Evolutionary conservation across 2,888 invertebrate genomes (phyloP).

Genomic region (Cerastis rubricosa): DNA sequence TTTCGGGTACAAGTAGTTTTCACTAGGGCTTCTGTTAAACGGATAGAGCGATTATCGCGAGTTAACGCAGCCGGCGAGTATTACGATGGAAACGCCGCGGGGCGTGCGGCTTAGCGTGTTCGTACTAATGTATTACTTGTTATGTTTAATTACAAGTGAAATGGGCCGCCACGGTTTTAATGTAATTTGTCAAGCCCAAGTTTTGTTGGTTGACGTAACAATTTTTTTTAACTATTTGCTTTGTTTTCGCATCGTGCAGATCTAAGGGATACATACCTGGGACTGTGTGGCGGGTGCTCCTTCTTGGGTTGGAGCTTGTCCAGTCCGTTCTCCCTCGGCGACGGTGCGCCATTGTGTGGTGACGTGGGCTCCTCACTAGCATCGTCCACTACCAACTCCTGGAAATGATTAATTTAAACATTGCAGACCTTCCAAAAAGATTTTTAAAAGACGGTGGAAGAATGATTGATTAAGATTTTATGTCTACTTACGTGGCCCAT

Average conservation of each 20-base stretch:
- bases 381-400: conserved; percentile 98
- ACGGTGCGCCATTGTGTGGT: conserved; percentile 96
- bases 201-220: conserved; percentile 15
- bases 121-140: conserved; percentile 66
- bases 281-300: conserved; percentile 94
- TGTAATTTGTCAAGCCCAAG: conserved; percentile 42
- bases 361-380: conserved; percentile 97
- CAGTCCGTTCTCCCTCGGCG: conserved; percentile 96
- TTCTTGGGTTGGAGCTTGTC: conserved; percentile 95
- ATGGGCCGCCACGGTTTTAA: conserved; percentile 55
- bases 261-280: conserved; percentile 79
- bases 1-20: conserved; percentile 79
- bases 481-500: conserved; percentile 94
- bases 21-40: conserved; percentile 87
- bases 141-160: conserved; percentile 66
- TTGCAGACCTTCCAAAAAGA: conserved; percentile 11
- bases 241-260: conserved; percentile 15
- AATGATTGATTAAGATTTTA: too few relatives aligned
- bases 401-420: conserved; percentile 86
- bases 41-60: conserved; percentile 82
- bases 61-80: conserved; percentile 76
- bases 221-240: conserved; percentile 3
- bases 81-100: conserved; percentile 69
- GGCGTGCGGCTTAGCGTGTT: conserved; percentile 74
- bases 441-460: too few relatives aligned